These are phyloP conservation scores for Drosophila meridiana DNA, from an alignment of 2,888 invertebrate species.

Conservation along the genomic window DNA sequence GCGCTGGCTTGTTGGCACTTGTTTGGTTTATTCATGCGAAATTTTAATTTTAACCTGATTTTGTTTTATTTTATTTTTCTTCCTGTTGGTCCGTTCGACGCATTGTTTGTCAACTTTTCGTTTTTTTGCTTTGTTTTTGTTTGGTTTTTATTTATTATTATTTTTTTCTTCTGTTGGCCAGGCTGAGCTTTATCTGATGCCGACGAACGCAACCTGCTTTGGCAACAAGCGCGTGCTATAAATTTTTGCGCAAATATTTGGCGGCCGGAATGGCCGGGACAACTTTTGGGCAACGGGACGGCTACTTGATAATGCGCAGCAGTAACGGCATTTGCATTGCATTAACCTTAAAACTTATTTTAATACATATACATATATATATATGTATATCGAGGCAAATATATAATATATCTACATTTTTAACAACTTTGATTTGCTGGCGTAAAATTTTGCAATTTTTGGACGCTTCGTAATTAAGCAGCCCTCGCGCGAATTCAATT, in stretches of 20 bases:
- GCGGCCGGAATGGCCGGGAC: constrained; percentile 6
- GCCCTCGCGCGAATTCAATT: constrained; percentile 66
- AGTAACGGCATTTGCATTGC: constrained; percentile 48
- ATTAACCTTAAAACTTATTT: constrained; percentile 54
- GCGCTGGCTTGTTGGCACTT: not conserved
- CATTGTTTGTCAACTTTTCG: constrained; percentile 73
- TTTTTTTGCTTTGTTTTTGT: not conserved
- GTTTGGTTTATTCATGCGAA: constrained; percentile 37
- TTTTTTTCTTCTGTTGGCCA: constrained; percentile 2
- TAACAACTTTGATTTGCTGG: constrained; percentile 48
- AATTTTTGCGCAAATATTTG: constrained; percentile 75
- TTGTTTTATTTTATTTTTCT: constrained; percentile 7
- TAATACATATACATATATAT: constrained; percentile 10
- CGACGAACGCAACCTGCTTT: constrained; percentile 40
- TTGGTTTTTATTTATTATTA: not conserved
- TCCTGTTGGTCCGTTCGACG: constrained; percentile 29
- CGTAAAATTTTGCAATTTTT: constrained; percentile 55
- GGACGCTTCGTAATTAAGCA: constrained; percentile 70
- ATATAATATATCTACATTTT: constrained; percentile 17
- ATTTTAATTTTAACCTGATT: constrained; percentile 74
- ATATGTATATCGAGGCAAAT: not conserved
- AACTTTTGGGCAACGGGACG: constrained; percentile 28
- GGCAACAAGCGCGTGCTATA: constrained; percentile 64
- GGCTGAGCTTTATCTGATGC: constrained; percentile 54
- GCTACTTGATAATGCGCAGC: constrained; percentile 57